Evolutionary conservation across 2,113 vertebrate species (phyloP), one percentile per base, ranked within the genome.

Genomic region (Cochlearius cochlearius): DNA sequence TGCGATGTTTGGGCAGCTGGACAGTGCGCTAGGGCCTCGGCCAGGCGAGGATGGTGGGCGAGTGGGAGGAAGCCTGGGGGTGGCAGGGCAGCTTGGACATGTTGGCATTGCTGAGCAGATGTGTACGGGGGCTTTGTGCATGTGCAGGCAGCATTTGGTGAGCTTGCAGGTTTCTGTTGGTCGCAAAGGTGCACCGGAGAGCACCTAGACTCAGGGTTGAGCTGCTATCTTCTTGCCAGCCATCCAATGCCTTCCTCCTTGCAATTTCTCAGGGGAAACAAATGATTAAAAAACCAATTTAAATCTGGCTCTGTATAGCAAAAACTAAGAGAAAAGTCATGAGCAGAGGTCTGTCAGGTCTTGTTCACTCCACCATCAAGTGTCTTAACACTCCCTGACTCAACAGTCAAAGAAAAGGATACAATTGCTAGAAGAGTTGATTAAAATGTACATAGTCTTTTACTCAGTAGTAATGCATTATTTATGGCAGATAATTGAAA

Each of bases 401-500:
- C 59, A 69, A 47, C 36, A 90, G 58, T 50, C 68, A 80, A 53
- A 82, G 32, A 29, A 85, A 88, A 76, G 55, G 52, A 67, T 50
- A 67, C 22, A 55, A 69, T 50, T 0, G 1, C 69, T 92, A 59
- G 86, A 95, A 90, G 79, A 68, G 25, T 63, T 78, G 91, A 92
- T 94, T 84, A 74, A 75, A 76, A 97, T 86, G 32, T 55, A 76
- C 67, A 11, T 9, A 95, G 50, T 58, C 32, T 92, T 80, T 86
- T 92, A 81, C 82, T 96, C 86, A 83, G 80, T 26, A 36, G 17
- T 91, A 92, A 91, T 86, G 72, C 77, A 71, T 90, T 94, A 93
- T 91, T 96, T 97, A 96, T 80, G 90, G 69, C 36, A 86, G 77
- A 66, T 78, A 96, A 94, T 11, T 56, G 62, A 88, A 96, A 94